Conservation (phyloP, 2,888 invertebrate genomes). For the Luperina nickerlii region DNA sequence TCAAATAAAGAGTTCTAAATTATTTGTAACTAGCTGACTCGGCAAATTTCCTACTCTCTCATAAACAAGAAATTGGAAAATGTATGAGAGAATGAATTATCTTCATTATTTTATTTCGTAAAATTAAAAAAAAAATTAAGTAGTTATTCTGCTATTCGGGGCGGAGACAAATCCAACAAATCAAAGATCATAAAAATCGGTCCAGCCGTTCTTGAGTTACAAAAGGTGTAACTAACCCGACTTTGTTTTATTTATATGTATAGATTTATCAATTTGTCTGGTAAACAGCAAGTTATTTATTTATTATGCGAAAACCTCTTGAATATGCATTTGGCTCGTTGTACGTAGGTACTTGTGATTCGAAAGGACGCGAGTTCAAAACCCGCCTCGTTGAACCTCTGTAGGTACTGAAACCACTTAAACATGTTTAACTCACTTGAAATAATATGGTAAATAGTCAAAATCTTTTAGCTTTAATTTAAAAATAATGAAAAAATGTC, state of each 20-base stretch:
- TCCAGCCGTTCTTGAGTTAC: too few species aligned
- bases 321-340: neutral
- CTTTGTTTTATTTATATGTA: too few species aligned
- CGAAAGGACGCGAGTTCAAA: conserved; percentile 3
- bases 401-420: conserved; percentile 1
- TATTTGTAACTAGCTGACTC: neutral
- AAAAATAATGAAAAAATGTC: neutral
- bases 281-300: neutral
- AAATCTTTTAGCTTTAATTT: neutral
- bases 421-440: neutral
- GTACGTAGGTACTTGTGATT: neutral
- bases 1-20: neutral
- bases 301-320: neutral
- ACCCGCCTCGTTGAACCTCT: neutral
- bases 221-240: too few species aligned
- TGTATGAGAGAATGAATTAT: too few species aligned
- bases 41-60: too few species aligned
- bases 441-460: neutral
- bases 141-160: neutral
- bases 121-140: neutral
- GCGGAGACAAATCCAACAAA: neutral
- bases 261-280: neutral
- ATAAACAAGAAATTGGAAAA: neutral
- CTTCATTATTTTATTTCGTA: too few species aligned
- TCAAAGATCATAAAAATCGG: too few species aligned